phyloP scores from a whole-genome alignment of 1,140 invertebrate genomes.

The Cydia pomonella region DNA sequence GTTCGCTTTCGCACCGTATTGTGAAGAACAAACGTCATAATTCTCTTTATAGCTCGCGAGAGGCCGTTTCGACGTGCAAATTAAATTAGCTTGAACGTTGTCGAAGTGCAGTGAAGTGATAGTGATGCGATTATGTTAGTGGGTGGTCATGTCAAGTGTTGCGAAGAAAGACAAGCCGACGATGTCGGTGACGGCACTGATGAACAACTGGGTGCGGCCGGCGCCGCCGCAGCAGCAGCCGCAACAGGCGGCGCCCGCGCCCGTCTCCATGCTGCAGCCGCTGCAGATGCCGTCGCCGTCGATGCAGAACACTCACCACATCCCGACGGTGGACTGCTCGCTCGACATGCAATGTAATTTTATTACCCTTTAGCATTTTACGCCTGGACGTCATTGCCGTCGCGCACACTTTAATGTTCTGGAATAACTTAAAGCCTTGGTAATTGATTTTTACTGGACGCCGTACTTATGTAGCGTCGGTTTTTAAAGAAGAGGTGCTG shows the following conservation, averaged over 20 bases:
- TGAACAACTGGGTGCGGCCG: slow-evolving; percentile 78
- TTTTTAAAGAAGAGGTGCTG: no score
- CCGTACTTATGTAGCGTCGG: no score
- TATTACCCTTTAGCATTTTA: slow-evolving; percentile 9
- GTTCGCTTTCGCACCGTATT: slow-evolving; percentile 44
- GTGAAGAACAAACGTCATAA: slow-evolving; percentile 44
- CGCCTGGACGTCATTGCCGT: neutral
- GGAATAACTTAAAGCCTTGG: neutral
- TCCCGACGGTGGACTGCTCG: slow-evolving; percentile 65
- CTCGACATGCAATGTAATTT: slow-evolving; percentile 75
- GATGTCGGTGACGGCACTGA: slow-evolving; percentile 91
- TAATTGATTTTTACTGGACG: no score
- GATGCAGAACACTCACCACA: slow-evolving; percentile 33
- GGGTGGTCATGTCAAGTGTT: slow-evolving; percentile 79
- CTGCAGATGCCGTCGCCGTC: slow-evolving; percentile 61
- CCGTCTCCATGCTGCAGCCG: slow-evolving; percentile 53
- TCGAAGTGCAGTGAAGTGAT: slow-evolving; percentile 46
- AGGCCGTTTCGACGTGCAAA: slow-evolving; percentile 44
- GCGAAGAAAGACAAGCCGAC: slow-evolving; percentile 92
- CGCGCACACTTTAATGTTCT: neutral
- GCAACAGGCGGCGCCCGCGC: slow-evolving; percentile 78
- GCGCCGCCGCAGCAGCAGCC: slow-evolving; percentile 62
- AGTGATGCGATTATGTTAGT: slow-evolving; percentile 78
- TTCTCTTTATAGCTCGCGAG: slow-evolving; percentile 42
- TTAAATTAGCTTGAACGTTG: slow-evolving; percentile 47